These are phyloP conservation scores for Auanema freiburgensis DNA, from an alignment of 2,888 invertebrate species.

Conservation along the genomic window DNA sequence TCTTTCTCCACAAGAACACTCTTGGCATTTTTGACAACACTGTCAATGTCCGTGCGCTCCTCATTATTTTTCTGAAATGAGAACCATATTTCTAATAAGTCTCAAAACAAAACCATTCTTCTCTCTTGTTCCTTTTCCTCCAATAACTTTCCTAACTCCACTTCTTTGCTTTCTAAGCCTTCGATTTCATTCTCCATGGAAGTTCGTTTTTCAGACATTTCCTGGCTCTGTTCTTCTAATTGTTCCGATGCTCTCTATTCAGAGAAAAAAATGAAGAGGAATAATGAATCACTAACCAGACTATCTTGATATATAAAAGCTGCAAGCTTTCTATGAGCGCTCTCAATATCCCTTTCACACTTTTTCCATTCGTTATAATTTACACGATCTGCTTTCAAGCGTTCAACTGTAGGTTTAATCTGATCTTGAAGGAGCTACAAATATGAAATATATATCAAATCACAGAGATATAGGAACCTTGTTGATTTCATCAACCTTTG, in stretches of 20 bases:
- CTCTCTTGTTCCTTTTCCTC: not conserved
- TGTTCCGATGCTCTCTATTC: not conserved
- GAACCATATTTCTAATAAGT: not conserved
- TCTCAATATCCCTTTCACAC: conserved; percentile 11
- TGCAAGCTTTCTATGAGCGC: conserved; percentile 1
- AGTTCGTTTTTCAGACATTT: conserved; percentile 41
- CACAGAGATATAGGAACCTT: conserved; percentile 9
- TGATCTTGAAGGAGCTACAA: conserved; percentile 74
- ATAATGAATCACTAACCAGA: not conserved
- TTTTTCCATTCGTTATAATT: conserved; percentile 68
- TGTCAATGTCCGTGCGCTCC: conserved; percentile 21
- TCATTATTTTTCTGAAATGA: conserved; percentile 23
- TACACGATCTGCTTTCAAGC: conserved; percentile 80
- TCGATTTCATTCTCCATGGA: conserved; percentile 23
- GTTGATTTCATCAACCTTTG: conserved; percentile 80
- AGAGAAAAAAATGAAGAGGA: not conserved
- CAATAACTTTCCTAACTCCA: not conserved
- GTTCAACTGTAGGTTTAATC: conserved; percentile 84
- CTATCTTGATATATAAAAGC: conserved; percentile 16
- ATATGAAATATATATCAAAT: conserved; percentile 7
- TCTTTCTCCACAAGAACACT: conserved; percentile 19
- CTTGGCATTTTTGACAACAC: conserved; percentile 12
- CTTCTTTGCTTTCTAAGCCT: conserved; percentile 19
- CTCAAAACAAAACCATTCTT: not conserved
- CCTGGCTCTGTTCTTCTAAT: not conserved